Conservation (phyloP, 2,113 vertebrate species). For the Heterotis niloticus region DNA sequence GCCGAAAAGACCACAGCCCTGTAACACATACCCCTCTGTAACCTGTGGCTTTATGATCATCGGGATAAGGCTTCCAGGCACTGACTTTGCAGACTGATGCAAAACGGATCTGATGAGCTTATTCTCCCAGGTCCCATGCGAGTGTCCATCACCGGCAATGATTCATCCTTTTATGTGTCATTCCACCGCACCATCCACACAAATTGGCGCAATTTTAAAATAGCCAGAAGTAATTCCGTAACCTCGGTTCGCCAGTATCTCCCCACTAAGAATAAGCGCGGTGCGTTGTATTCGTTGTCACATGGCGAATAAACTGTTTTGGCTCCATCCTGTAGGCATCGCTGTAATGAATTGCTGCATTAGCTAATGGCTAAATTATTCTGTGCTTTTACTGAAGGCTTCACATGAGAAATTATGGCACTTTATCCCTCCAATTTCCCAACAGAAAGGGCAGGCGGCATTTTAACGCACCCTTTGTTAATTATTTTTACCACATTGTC, state of each 20-base stretch:
- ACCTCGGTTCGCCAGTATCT: constrained; percentile 2
- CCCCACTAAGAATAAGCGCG: constrained; percentile 21
- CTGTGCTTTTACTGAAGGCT: constrained; percentile 11
- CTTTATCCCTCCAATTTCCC: constrained; percentile 16
- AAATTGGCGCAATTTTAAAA: constrained; percentile 28
- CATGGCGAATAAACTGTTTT: not conserved
- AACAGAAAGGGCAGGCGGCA: not conserved
- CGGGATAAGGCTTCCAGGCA: too few relatives aligned
- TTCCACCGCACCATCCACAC: not conserved
- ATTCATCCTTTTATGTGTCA: constrained; percentile 22
- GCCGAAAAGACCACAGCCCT: not conserved
- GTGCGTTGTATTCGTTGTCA: constrained; percentile 31
- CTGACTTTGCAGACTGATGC: constrained; percentile 3
- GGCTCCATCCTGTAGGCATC: constrained; percentile 4
- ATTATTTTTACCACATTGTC: not conserved
- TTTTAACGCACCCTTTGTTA: not conserved
- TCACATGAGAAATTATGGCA: not conserved
- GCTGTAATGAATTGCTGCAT: constrained; percentile 16
- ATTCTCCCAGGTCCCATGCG: not conserved
- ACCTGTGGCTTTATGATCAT: too few relatives aligned
- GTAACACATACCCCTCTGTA: not conserved
- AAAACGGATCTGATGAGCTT: not conserved
- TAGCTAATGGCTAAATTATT: constrained; percentile 19
- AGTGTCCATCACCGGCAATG: constrained; percentile 6
- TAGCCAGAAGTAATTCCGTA: constrained; percentile 28